phyloP scores from a whole-genome alignment of 2,113 vertebrate species.

The Clinocottus analis region DNA sequence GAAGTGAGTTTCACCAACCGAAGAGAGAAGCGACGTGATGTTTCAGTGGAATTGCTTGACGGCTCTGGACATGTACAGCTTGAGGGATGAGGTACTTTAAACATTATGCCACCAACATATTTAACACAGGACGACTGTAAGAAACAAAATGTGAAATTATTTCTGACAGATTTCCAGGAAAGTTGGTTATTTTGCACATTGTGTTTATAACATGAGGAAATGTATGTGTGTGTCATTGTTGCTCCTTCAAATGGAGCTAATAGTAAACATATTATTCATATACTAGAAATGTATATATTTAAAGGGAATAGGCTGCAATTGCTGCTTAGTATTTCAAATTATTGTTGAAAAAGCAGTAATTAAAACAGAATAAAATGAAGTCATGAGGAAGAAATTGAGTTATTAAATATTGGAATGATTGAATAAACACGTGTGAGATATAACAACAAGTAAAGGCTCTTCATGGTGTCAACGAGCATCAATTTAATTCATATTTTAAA shows the following conservation, averaged over 20 bases:
- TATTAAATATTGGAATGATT: too few species aligned
- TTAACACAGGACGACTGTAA: neutral
- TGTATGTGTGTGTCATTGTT: neutral
- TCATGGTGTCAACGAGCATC: neutral
- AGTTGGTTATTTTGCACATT: neutral
- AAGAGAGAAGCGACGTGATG: neutral
- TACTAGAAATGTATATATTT: neutral
- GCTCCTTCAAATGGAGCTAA: neutral
- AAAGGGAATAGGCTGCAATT: neutral
- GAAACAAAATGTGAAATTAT: neutral
- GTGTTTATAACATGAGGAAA: neutral
- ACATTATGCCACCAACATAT: too few species aligned
- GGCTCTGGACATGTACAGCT: neutral
- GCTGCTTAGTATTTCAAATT: too few species aligned
- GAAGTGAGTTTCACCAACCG: constrained; percentile 3
- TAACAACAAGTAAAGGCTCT: too few species aligned
- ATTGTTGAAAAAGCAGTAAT: too few species aligned
- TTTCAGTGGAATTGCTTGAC: neutral
- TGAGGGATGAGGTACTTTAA: too few species aligned
- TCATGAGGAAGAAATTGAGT: too few species aligned
- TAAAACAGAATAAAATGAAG: too few species aligned
- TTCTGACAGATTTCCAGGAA: neutral
- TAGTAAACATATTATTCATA: neutral
- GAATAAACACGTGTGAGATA: too few species aligned
- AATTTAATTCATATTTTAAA: neutral